A percentile compares a stretch with the other conserved stretches of the same genome.
These are phyloP conservation scores for Chamaea fasciata DNA, from an alignment of 2,113 vertebrate genomes.

Conservation along the genomic window DNA sequence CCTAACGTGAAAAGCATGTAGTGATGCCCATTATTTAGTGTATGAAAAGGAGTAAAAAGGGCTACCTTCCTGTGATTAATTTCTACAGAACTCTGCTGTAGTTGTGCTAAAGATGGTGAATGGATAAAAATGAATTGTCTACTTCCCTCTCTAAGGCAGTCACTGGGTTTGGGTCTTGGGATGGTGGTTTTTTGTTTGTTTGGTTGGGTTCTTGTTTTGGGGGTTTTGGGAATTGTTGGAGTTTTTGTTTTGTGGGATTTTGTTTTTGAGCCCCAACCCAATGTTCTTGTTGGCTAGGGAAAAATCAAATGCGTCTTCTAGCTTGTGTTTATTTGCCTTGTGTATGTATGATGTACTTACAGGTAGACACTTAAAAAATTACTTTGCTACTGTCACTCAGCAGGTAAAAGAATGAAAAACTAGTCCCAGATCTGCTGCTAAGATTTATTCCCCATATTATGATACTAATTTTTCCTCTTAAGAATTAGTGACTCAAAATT, in stretches of 20 bases:
- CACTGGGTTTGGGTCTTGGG: too few relatives aligned
- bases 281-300: background rate
- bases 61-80: background rate
- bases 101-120: background rate
- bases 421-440: background rate
- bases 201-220: background rate
- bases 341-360: background rate
- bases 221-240: background rate
- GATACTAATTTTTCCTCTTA: background rate
- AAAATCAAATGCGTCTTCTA: background rate
- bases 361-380: background rate
- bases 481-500: background rate
- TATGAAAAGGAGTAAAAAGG: background rate
- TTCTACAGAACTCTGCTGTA: background rate
- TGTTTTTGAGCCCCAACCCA: background rate
- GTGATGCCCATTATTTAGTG: background rate
- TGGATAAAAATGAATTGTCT: background rate
- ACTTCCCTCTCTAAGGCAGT: background rate
- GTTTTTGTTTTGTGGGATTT: background rate
- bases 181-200: background rate
- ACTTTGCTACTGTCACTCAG: background rate
- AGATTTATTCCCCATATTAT: background rate
- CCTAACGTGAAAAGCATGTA: background rate
- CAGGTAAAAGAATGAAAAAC: background rate
- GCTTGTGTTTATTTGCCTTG: background rate